Evolutionary conservation across 2,888 invertebrate species (phyloP).

Genomic region (Petrophora chlorosata): DNA sequence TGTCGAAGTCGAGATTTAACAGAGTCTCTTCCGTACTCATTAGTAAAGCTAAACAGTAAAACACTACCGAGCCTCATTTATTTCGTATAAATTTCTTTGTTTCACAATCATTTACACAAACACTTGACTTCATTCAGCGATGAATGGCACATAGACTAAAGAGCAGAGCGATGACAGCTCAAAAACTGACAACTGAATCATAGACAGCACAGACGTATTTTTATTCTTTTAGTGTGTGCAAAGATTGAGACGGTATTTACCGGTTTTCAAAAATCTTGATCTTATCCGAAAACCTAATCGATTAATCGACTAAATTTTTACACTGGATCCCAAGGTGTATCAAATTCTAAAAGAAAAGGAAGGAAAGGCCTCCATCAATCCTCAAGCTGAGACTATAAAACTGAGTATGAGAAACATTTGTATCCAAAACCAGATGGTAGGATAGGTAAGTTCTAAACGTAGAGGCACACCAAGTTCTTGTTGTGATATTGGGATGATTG

Average conservation of each 20-base stretch:
- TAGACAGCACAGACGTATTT: conserved; percentile 38
- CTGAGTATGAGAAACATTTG: too few species aligned
- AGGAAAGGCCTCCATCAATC: too few species aligned
- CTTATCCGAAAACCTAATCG: too few species aligned
- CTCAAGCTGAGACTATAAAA: too few species aligned
- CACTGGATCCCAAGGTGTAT: too few species aligned
- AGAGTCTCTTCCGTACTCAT: conserved; percentile 86
- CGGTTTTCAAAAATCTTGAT: conserved; percentile 18
- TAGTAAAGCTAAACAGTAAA: conserved; percentile 75
- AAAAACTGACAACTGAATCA: conserved; percentile 45
- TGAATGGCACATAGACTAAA: conserved; percentile 55
- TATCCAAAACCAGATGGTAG: too few species aligned
- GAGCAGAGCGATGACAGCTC: conserved; percentile 46
- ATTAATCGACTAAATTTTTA: not conserved
- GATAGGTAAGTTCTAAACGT: too few species aligned
- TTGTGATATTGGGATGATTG: too few species aligned
- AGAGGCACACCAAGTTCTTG: too few species aligned
- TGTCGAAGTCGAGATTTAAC: conserved; percentile 86
- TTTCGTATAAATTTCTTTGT: conserved; percentile 79
- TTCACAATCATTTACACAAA: conserved; percentile 81
- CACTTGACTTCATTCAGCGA: conserved; percentile 65
- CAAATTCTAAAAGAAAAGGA: too few species aligned
- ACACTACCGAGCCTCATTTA: conserved; percentile 81
- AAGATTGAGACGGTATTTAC: not conserved
- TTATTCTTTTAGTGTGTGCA: conserved; percentile 11